These are phyloP conservation scores for Campoplex capitator DNA, from an alignment of 2,888 invertebrate species.

Conservation along the genomic window DNA sequence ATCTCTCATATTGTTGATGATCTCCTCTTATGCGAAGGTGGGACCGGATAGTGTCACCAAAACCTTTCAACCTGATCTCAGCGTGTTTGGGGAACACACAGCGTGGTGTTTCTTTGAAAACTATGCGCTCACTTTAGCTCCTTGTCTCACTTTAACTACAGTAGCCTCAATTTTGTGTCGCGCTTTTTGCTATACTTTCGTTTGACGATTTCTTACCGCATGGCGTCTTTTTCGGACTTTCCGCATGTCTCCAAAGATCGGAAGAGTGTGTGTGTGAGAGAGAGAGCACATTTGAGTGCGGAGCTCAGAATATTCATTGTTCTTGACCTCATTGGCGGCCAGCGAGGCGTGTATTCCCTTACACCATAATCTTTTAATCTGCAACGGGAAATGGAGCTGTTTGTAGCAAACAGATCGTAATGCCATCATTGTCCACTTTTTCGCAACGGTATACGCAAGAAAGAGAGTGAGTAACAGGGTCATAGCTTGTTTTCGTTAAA, in stretches of 20 bases:
- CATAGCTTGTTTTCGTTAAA: constrained; percentile 23
- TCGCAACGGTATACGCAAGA: constrained; percentile 72
- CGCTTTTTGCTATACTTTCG: constrained; percentile 28
- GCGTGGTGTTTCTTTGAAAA: constrained; percentile 54
- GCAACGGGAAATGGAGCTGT: constrained; percentile 81
- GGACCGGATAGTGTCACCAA: constrained; percentile 63
- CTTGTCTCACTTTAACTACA: constrained; percentile 25
- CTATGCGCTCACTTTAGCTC: constrained; percentile 9
- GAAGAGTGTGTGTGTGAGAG: constrained; percentile 23
- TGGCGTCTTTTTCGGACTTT: constrained; percentile 37
- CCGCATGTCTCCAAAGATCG: constrained; percentile 46
- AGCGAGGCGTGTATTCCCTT: constrained; percentile 80
- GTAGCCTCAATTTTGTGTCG: constrained; percentile 23
- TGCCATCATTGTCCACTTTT: constrained; percentile 74
- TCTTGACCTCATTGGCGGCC: constrained; percentile 80
- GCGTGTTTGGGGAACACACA: constrained; percentile 64
- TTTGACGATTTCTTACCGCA: constrained; percentile 38
- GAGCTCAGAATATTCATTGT: constrained; percentile 76
- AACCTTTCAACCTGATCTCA: constrained; percentile 55
- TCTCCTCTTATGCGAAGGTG: constrained; percentile 58
- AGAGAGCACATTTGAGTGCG: constrained; percentile 34
- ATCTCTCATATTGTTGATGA: constrained; percentile 55
- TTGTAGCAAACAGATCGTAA: constrained; percentile 81
- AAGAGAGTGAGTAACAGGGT: constrained; percentile 35
- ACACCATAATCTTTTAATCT: constrained; percentile 83